Conservation (phyloP, 2,797 vertebrate species). For the Monodelphis domestica region DNA sequence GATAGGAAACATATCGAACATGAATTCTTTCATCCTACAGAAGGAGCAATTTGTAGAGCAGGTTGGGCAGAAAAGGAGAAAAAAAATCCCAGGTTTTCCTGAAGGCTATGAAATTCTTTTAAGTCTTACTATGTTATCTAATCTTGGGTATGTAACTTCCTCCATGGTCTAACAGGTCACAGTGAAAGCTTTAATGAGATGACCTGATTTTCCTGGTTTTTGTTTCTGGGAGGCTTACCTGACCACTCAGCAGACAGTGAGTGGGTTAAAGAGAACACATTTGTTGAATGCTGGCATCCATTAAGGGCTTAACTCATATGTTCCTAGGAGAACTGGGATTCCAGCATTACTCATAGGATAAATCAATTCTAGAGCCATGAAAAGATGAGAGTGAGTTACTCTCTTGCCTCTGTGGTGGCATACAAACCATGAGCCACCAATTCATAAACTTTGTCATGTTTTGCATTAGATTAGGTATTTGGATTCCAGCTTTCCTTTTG, state of each 20-base stretch:
- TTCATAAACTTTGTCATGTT: not conserved
- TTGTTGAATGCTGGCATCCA: not conserved
- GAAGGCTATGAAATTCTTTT: not conserved
- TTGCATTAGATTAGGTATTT: not conserved
- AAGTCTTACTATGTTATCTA: not conserved
- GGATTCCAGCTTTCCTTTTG: not conserved
- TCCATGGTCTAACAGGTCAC: not conserved
- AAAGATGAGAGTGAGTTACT: not conserved
- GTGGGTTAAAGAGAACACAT: not conserved
- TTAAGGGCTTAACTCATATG: not conserved
- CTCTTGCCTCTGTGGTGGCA: not conserved
- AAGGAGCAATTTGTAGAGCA: not conserved
- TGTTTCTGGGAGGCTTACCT: not conserved
- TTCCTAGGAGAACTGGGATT: not conserved
- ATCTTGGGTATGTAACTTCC: not conserved
- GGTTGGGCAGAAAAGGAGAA: not conserved
- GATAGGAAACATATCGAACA: not conserved
- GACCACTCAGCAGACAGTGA: not conserved
- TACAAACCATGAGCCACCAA: not conserved
- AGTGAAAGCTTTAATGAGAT: not conserved
- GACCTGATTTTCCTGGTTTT: not conserved
- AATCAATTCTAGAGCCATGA: not conserved
- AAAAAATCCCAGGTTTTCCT: not conserved
- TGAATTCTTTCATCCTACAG: not conserved
- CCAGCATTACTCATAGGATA: too few relatives aligned